Evolutionary conservation across 1,140 invertebrate species (phyloP).

Genomic region (Hypsibius dujardini): DNA sequence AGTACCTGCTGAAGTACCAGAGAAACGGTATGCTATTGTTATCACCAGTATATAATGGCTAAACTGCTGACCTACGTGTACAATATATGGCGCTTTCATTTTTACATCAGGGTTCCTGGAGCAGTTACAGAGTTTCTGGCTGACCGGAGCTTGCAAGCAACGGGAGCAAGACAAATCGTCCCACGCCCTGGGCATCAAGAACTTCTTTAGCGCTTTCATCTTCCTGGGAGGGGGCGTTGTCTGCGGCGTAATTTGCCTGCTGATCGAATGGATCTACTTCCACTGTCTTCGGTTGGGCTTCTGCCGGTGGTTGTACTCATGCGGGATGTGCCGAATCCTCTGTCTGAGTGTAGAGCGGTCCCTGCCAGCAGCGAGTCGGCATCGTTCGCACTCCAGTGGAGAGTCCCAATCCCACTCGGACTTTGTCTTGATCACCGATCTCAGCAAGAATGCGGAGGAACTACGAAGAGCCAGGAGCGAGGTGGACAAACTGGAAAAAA

Average conservation of each 20-base stretch:
- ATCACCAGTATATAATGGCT: background rate
- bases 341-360: background rate
- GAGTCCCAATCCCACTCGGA: no score
- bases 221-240: conserved; percentile 80
- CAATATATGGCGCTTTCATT: no score
- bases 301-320: background rate
- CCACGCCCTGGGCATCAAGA: conserved; percentile 79
- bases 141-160: conserved; percentile 87
- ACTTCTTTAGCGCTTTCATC: conserved; percentile 90
- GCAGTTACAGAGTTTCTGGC: conserved; percentile 79
- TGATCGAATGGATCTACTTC: conserved; percentile 83
- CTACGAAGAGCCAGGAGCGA: no score
- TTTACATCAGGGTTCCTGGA: conserved; percentile 78
- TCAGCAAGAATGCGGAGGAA: no score
- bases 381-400: no score
- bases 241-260: conserved; percentile 58
- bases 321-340: no score
- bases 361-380: background rate
- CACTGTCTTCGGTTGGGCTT: background rate
- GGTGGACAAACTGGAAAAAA: no score
- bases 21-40: conserved; percentile 53
- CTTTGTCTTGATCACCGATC: no score
- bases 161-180: conserved; percentile 45
- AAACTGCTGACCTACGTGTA: no score
- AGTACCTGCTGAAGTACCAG: conserved; percentile 75